Base-by-base conservation (phyloP, 1,140 invertebrate species). In the Temnothorax curvispinosus region DNA sequence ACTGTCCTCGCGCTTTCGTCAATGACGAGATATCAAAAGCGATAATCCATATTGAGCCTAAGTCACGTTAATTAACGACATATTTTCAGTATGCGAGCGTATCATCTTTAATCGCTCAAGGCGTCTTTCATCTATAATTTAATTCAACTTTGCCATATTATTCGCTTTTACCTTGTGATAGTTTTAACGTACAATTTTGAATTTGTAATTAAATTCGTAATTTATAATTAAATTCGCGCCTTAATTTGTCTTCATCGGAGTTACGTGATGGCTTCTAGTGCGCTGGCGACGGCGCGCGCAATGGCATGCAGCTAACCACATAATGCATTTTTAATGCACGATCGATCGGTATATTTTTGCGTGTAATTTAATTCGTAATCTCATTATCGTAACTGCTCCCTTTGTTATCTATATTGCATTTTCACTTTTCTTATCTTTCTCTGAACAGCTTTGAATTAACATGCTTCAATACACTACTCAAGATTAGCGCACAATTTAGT, bases 311-410 rank as follows among this genome's bases (percentile, higher is more conserved):
- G n/a, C n/a, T 84, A 84, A 84, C 75, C 69, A 27, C 18, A 18
- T 47, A 15, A 84, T 75, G n/a, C 67, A 84, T 75, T 75, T 74
- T 74, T 84, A 84, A 81, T 32, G 65, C 78, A 47, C 77, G n/a
- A 74, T 84, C 52, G 69, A 75, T 27, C n/a, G 18, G 69, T 64
- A n/a, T 60, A 50, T 60, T 62, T 74, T 21, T 21, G 35, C 32
- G 13, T 71, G n/a, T 81, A 47, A 82, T 47, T 82, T 47, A 47
- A 74, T 60, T 47, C 27, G 54, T 54, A 41, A 58, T 60, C 52
- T 72, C 13, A 32, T 69, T 69, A 69, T 47, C 21, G 38, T 27
- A 41, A 71, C 56, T 15, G 54, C 27, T 4, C 35, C 9, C n/a
- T 6, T 47, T 13, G 52, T 56, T 75, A 54, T 38, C n/a, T 54